phyloP scores from a whole-genome alignment of 92 coral and sea anemone genomes.

The Siderastrea radians region DNA sequence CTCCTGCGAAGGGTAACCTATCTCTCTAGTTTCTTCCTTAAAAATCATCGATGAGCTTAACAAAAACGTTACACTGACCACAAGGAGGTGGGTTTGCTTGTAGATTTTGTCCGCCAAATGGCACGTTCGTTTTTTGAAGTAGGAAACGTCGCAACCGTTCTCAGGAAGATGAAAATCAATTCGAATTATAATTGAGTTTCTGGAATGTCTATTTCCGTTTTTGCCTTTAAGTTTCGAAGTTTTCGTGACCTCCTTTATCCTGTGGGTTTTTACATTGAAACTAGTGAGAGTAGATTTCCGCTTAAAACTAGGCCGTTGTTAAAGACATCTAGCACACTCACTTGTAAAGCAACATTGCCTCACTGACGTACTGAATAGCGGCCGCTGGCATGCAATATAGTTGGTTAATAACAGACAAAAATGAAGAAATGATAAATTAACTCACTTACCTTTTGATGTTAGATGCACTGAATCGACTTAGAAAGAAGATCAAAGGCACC shows the following conservation, averaged over 20 bases:
- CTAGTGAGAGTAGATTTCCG: neutral
- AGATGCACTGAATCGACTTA: neutral
- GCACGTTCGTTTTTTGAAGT: no score
- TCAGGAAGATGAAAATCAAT: neutral
- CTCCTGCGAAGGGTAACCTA: conserved; percentile 20
- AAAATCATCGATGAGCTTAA: neutral
- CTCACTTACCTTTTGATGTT: conserved; percentile 9
- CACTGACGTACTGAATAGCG: no score
- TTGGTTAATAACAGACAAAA: neutral
- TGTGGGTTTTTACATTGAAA: neutral
- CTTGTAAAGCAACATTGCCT: no score
- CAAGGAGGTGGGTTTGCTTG: neutral
- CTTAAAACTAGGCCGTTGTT: no score
- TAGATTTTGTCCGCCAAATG: neutral
- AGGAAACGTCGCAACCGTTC: neutral
- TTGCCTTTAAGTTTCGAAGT: conserved; percentile 22
- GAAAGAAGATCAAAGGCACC: neutral
- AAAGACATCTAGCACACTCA: neutral
- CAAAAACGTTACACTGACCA: neutral
- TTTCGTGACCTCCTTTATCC: neutral
- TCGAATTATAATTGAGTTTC: conserved; percentile 6
- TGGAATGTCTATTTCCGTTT: conserved; percentile 13
- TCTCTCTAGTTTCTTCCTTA: neutral
- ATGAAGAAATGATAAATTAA: neutral
- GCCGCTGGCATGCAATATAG: no score